Conservation (phyloP, 2,888 invertebrate genomes). For the Brenthis daphne region DNA sequence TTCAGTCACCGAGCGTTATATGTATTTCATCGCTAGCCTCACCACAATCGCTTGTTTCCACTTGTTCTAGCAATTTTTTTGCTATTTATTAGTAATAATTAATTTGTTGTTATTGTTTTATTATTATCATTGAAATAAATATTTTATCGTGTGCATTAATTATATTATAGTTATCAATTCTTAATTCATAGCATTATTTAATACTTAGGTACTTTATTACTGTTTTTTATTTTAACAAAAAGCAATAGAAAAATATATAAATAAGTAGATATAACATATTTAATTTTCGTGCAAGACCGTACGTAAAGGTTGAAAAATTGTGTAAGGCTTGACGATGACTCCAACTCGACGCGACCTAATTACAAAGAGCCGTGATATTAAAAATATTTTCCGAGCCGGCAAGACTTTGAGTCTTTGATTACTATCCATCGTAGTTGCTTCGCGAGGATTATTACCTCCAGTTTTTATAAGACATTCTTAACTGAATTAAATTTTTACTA, state of each 20-base stretch:
- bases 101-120: too few relatives aligned
- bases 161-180: too few relatives aligned
- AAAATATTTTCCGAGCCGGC: slow-evolving; percentile 34
- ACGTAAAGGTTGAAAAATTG: slow-evolving; percentile 9
- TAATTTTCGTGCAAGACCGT: slow-evolving; percentile 8
- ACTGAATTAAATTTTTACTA: slow-evolving; percentile 7
- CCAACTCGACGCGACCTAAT: slow-evolving; percentile 33
- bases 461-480: slow-evolving; percentile 24
- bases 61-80: too few relatives aligned
- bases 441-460: slow-evolving; percentile 26
- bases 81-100: too few relatives aligned
- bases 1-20: too few relatives aligned
- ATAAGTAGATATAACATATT: slow-evolving; percentile 7
- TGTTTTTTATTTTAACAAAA: too few relatives aligned
- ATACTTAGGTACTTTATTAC: too few relatives aligned
- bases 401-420: slow-evolving; percentile 33
- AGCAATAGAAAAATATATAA: slow-evolving; percentile 1
- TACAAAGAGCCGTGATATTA: slow-evolving; percentile 33
- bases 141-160: too few relatives aligned
- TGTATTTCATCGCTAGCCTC: too few relatives aligned
- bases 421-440: slow-evolving; percentile 27
- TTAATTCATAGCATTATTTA: too few relatives aligned
- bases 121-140: too few relatives aligned
- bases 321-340: slow-evolving; percentile 25
- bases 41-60: too few relatives aligned